A percentile compares a stretch with the other conserved stretches of the same genome.
phyloP scores from a whole-genome alignment of 2,888 invertebrate genomes.

The Cephus rjabovi region DNA sequence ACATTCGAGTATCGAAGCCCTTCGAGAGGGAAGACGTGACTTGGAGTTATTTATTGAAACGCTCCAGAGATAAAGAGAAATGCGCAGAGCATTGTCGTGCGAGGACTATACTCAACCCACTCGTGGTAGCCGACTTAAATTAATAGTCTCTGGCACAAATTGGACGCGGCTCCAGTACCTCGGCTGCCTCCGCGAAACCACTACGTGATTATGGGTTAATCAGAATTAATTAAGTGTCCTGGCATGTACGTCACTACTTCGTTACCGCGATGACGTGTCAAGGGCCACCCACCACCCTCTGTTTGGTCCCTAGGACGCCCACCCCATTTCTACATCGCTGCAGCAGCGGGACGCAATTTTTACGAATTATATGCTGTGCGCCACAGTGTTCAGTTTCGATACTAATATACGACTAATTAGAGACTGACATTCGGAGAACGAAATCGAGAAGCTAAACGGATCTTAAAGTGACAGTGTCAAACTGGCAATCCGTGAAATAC shows the following conservation, averaged over 20 bases:
- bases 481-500: no score
- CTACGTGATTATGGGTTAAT: conserved; percentile 66
- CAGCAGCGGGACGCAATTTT: conserved; percentile 44
- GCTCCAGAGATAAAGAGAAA: neutral
- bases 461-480: no score
- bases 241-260: conserved; percentile 65
- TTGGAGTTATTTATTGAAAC: no score
- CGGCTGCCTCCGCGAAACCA: conserved; percentile 51
- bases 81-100: neutral
- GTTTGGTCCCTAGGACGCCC: conserved; percentile 26
- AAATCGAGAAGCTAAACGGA: no score
- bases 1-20: no score
- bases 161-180: conserved; percentile 49
- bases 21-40: no score
- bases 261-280: conserved; percentile 63
- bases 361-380: conserved; percentile 62
- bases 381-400: conserved; percentile 31
- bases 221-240: conserved; percentile 66
- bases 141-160: conserved; percentile 62
- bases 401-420: no score
- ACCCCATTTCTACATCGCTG: conserved; percentile 11
- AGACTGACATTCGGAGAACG: no score
- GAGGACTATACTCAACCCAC: no score
- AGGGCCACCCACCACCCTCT: conserved; percentile 53
- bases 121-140: conserved; percentile 29